phyloP scores from a whole-genome alignment of 2,113 vertebrate species.

The Ascaphus truei region DNA sequence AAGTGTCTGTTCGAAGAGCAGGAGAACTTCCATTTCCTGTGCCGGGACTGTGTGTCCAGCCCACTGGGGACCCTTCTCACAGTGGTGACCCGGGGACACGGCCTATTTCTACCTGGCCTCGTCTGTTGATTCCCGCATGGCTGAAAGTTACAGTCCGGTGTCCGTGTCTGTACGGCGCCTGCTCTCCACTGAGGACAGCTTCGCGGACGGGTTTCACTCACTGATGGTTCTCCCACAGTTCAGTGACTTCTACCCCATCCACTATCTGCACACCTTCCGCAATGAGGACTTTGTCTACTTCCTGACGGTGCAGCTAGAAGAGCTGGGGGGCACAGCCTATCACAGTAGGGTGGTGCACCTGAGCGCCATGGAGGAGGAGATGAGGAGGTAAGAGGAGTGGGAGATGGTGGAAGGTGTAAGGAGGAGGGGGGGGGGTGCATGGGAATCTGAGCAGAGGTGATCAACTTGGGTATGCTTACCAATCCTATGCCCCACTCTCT shows the following conservation, averaged over 20 bases:
- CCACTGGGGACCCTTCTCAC: constrained; percentile 79
- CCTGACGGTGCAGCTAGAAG: constrained; percentile 77
- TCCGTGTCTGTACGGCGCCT: constrained; percentile 82
- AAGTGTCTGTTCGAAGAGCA: constrained; percentile 67
- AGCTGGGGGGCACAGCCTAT: constrained; percentile 33
- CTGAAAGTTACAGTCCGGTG: constrained; percentile 69
- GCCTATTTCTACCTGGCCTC: constrained; percentile 83
- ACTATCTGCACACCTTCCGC: constrained; percentile 82
- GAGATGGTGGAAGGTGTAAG: too few relatives aligned
- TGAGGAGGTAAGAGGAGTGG: constrained; percentile 42
- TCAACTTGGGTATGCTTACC: too few relatives aligned
- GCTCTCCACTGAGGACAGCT: constrained; percentile 75
- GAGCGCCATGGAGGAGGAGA: constrained; percentile 58
- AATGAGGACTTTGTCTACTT: constrained; percentile 79
- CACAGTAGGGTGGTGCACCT: constrained; percentile 81
- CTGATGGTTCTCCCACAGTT: constrained; percentile 75
- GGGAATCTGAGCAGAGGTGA: too few relatives aligned
- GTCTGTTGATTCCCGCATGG: constrained; percentile 70
- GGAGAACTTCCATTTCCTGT: constrained; percentile 63
- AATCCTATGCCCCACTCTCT: background rate
- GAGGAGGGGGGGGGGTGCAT: too few relatives aligned
- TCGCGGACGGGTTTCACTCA: constrained; percentile 60
- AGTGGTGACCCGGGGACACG: constrained; percentile 69
- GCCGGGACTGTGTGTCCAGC: constrained; percentile 87
- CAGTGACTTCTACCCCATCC: constrained; percentile 69